phyloP scores from a whole-genome alignment of 2,888 invertebrate genomes.

The Escarpia spicata region DNA sequence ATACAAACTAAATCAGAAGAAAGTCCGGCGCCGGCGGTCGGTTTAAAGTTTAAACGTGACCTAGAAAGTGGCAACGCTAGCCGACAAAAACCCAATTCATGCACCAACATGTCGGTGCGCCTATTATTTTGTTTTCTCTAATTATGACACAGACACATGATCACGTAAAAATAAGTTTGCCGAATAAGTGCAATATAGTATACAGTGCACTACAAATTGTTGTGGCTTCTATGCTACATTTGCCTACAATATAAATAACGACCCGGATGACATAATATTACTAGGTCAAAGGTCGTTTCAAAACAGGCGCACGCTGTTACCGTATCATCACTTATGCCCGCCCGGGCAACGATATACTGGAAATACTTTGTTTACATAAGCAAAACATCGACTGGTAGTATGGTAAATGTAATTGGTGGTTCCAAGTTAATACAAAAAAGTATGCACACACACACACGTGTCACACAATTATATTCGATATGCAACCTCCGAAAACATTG shows the following conservation, averaged over 20 bases:
- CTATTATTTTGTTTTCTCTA: not conserved
- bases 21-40: not conserved
- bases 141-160: not conserved
- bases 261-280: constrained; percentile 16
- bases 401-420: too few relatives aligned
- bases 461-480: too few relatives aligned
- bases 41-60: not conserved
- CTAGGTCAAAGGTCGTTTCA: constrained; percentile 13
- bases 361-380: too few relatives aligned
- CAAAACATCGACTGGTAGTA: too few relatives aligned
- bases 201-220: not conserved
- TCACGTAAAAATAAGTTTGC: not conserved
- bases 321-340: not conserved
- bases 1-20: not conserved
- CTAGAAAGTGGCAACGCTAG: not conserved
- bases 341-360: not conserved
- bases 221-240: not conserved
- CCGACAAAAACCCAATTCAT: not conserved
- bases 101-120: not conserved
- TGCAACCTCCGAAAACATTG: too few relatives aligned
- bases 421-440: too few relatives aligned
- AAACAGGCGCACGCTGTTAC: not conserved
- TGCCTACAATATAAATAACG: not conserved
- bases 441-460: too few relatives aligned
- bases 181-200: not conserved